Evolutionary conservation across 2,888 invertebrate species (phyloP).

Genomic region (Rhimphoctona megacephalus): DNA sequence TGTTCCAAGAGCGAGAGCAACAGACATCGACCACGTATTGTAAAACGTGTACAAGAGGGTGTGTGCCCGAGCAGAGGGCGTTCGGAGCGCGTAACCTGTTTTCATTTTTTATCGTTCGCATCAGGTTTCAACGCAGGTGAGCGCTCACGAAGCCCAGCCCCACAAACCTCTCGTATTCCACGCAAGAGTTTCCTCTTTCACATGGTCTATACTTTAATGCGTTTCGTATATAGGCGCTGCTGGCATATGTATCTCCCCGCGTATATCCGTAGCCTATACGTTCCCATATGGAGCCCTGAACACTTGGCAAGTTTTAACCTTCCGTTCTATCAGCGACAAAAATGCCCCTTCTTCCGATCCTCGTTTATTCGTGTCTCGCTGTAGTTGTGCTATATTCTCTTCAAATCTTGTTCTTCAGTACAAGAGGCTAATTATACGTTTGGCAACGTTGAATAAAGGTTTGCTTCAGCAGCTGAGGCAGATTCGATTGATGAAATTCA

Average conservation of each 20-base stretch:
- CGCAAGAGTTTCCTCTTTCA: conserved; percentile 66
- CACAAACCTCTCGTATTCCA: conserved; percentile 68
- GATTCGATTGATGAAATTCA: neutral
- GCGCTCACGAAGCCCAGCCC: conserved; percentile 76
- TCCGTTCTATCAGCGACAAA: conserved; percentile 18
- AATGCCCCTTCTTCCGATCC: neutral
- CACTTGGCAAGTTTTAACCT: conserved; percentile 24
- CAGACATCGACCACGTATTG: conserved; percentile 11
- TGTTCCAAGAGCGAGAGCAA: conserved; percentile 17
- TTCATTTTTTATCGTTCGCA: conserved; percentile 83
- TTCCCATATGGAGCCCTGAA: conserved; percentile 9
- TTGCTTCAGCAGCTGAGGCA: neutral
- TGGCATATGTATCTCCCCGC: conserved; percentile 24
- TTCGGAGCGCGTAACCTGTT: conserved; percentile 80
- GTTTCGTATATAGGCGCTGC: conserved; percentile 1
- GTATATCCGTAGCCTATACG: conserved; percentile 8
- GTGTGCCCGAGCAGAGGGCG: conserved; percentile 58
- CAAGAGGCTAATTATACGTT: conserved; percentile 5
- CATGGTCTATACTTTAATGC: conserved; percentile 27
- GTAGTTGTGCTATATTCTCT: neutral
- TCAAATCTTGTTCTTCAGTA: neutral
- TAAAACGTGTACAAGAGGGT: conserved; percentile 46
- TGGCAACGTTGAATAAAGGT: neutral
- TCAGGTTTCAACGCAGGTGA: conserved; percentile 83
- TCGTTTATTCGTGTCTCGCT: neutral